A percentile compares a stretch with the other conserved stretches of the same genome.
These are phyloP conservation scores for Aphrocallistes beatrix DNA, from an alignment of 37 sponge, comb jelly and placozoan species.

Conservation along the genomic window DNA sequence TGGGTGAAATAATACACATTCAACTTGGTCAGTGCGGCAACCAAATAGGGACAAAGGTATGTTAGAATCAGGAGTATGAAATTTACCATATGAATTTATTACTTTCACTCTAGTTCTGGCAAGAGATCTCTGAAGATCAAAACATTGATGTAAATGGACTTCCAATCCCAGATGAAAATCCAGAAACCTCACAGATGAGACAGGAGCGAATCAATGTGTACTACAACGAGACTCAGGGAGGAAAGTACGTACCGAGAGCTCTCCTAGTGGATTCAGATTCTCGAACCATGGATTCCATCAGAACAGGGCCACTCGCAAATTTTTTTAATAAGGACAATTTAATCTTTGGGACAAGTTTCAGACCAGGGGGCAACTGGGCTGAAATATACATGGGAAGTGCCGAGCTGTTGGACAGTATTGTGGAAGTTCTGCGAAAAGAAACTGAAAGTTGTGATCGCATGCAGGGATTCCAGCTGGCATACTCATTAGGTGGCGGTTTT, in stretches of 20 bases:
- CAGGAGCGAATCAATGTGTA: conserved; percentile 38
- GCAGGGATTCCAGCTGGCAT: conserved; percentile 97
- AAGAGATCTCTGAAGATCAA: conserved; percentile 26
- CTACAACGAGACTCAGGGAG: conserved; percentile 37
- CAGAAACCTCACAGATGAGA: neutral
- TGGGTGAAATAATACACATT: neutral
- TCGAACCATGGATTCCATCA: conserved; percentile 36
- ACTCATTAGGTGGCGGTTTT: conserved; percentile 94
- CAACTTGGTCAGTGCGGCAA: neutral
- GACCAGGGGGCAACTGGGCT: neutral
- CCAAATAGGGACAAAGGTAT: conserved; percentile 8
- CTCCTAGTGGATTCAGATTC: conserved; percentile 31
- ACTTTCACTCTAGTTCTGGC: neutral
- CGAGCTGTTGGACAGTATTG: conserved; percentile 19
- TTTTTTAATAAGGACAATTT: conserved; percentile 32
- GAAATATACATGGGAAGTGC: neutral
- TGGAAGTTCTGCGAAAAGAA: neutral
- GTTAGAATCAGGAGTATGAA: no score
- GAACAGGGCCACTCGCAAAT: conserved; percentile 32
- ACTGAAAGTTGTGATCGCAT: conserved; percentile 24
- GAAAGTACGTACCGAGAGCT: conserved; percentile 36
- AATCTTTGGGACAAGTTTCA: conserved; percentile 26
- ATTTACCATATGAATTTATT: no score
- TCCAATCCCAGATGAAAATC: neutral
- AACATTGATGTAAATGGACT: conserved; percentile 30